phyloP scores from a whole-genome alignment of 1,140 invertebrate genomes.

The Panagrolaimus sp. region DNA sequence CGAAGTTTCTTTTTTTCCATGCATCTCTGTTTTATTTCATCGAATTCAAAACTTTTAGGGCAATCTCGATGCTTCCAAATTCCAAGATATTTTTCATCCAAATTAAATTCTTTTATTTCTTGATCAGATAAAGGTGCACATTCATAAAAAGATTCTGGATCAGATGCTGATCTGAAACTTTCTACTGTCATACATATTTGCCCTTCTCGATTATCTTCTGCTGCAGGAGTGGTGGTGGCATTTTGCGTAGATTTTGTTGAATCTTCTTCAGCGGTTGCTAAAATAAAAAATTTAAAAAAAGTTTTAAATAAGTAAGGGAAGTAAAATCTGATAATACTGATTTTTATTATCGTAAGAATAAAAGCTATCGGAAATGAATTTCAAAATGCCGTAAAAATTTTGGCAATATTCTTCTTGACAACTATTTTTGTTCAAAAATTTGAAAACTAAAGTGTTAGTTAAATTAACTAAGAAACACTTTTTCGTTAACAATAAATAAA shows the following conservation, averaged over 20 bases:
- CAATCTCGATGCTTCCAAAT: slow-evolving; percentile 42
- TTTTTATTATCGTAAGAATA: no score
- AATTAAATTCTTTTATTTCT: slow-evolving; percentile 32
- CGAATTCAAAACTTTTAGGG: slow-evolving; percentile 35
- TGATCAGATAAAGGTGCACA: slow-evolving; percentile 43
- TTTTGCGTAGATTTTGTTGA: neutral
- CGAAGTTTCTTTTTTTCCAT: slow-evolving; percentile 44
- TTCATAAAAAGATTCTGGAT: slow-evolving; percentile 35
- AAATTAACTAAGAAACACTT: no score
- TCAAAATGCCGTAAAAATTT: no score
- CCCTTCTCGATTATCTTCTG: neutral
- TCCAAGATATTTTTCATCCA: slow-evolving; percentile 40
- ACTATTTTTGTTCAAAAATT: no score
- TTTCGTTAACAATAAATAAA: no score
- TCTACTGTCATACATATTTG: slow-evolving; percentile 47
- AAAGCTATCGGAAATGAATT: no score
- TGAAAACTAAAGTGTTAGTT: no score
- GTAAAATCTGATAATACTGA: no score
- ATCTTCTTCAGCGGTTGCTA: neutral
- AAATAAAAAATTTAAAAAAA: no score
- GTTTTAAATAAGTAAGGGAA: no score
- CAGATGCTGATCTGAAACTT: slow-evolving; percentile 26
- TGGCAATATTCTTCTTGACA: no score
- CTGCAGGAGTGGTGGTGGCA: no score
- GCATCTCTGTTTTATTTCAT: slow-evolving; percentile 44